Conservation (phyloP, 92 coral and sea anemone genomes). For the Pocillopora meandrina region DNA sequence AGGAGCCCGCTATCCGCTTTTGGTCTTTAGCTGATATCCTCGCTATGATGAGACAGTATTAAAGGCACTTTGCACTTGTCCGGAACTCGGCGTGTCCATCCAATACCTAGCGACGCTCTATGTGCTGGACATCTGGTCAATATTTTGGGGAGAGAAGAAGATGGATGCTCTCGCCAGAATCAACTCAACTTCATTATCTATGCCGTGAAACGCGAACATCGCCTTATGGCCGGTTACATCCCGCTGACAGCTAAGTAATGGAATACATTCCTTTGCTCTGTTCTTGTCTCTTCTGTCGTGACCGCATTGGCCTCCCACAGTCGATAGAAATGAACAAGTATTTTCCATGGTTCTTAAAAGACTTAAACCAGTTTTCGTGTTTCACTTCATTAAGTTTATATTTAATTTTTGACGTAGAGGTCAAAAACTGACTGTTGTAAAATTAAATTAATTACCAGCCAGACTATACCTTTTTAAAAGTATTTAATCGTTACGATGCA, state of each 20-base stretch:
- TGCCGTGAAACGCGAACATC: background rate
- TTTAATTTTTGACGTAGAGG: too few species aligned
- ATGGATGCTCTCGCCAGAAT: constrained; percentile 35
- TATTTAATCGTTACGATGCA: too few species aligned
- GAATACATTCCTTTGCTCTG: constrained; percentile 1
- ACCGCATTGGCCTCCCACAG: constrained; percentile 46
- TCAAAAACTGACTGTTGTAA: too few species aligned
- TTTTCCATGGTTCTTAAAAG: background rate
- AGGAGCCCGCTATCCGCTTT: constrained; percentile 44
- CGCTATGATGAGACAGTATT: constrained; percentile 18
- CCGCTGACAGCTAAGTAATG: constrained; percentile 6
- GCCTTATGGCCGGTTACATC: constrained; percentile 7
- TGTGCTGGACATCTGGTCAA: constrained; percentile 19
- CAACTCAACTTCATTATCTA: constrained; percentile 36
- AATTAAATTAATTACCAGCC: too few species aligned
- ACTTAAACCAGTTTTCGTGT: background rate
- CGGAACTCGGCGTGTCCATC: constrained; percentile 27
- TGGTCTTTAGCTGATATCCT: background rate
- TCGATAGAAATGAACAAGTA: constrained; percentile 26
- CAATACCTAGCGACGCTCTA: constrained; percentile 33
- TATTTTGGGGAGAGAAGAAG: background rate
- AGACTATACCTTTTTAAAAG: too few species aligned
- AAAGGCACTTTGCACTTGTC: constrained; percentile 16
- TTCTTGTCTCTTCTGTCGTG: constrained; percentile 13
- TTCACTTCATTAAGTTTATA: too few species aligned